These are phyloP conservation scores for Enhydra lutris DNA, from an alignment of 2,113 vertebrate genomes.

Conservation along the genomic window DNA sequence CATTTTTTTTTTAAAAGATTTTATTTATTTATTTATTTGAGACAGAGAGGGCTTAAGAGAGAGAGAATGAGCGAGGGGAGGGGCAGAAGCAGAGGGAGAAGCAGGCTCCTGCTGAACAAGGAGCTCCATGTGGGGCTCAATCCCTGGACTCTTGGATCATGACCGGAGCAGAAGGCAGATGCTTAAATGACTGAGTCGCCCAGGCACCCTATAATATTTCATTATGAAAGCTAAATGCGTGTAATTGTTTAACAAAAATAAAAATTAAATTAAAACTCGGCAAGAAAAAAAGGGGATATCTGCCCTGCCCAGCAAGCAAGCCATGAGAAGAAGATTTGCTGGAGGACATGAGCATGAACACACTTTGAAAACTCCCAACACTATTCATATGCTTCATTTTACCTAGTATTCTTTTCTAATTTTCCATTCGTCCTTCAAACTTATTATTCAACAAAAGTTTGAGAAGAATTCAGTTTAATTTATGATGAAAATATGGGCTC, in stretches of 20 bases:
- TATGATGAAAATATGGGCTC: background rate
- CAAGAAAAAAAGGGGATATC: background rate
- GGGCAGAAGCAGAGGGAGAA: background rate
- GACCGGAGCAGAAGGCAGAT: background rate
- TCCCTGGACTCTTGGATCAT: background rate
- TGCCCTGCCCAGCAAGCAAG: background rate
- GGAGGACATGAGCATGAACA: background rate
- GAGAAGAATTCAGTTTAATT: background rate
- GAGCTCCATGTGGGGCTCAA: background rate
- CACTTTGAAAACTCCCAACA: background rate
- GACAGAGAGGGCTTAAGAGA: too few species aligned
- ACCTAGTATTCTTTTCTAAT: background rate
- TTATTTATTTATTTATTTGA: background rate
- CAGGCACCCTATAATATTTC: background rate
- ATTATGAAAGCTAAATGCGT: background rate
- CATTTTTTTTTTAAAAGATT: background rate
- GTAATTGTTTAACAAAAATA: background rate
- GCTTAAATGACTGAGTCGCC: background rate
- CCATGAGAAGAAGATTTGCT: background rate
- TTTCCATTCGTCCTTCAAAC: background rate
- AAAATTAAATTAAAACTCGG: background rate
- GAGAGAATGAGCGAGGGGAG: too few species aligned
- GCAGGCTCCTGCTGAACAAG: background rate
- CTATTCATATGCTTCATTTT: background rate
- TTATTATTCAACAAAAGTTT: background rate